A percentile compares a stretch with the other conserved stretches of the same genome.
phyloP scores from a whole-genome alignment of 2,888 invertebrate species.

The Pimpla rufipes region DNA sequence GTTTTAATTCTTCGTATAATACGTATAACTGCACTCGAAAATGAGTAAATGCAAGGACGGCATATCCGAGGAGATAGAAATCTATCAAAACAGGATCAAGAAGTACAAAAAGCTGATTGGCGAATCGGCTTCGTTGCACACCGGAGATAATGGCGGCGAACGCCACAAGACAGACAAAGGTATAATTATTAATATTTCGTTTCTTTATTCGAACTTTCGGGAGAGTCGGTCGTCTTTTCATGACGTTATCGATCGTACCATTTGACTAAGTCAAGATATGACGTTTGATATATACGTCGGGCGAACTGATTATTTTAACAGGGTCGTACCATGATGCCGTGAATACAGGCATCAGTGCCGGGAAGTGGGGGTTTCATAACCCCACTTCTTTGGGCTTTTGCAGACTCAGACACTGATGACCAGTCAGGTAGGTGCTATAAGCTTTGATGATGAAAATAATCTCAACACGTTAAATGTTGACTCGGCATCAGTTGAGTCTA shows the following conservation, averaged over 20 bases:
- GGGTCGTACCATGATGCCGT: slow-evolving; percentile 6
- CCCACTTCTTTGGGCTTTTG: slow-evolving; percentile 42
- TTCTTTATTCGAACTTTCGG: not conserved
- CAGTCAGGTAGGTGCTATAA: not conserved
- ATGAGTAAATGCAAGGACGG: slow-evolving; percentile 20
- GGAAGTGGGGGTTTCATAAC: too few species aligned
- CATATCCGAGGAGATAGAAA: slow-evolving; percentile 3
- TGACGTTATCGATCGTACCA: not conserved
- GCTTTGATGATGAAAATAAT: slow-evolving; percentile 38
- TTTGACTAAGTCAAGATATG: not conserved
- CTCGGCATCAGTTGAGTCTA: slow-evolving; percentile 18
- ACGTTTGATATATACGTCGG: slow-evolving; percentile 1
- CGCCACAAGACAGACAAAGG: not conserved
- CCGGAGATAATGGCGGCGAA: not conserved
- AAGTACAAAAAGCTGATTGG: slow-evolving; percentile 1
- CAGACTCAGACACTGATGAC: slow-evolving; percentile 43
- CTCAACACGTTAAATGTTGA: slow-evolving; percentile 13
- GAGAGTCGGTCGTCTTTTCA: not conserved
- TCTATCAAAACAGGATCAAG: slow-evolving; percentile 3
- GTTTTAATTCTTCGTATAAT: not conserved
- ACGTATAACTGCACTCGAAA: not conserved
- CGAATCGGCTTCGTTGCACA: not conserved
- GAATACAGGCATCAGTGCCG: not conserved
- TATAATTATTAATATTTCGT: not conserved
- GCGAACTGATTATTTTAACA: slow-evolving; percentile 3